phyloP scores from a whole-genome alignment of 2,888 invertebrate species.

The Tolmerus cingulatus region DNA sequence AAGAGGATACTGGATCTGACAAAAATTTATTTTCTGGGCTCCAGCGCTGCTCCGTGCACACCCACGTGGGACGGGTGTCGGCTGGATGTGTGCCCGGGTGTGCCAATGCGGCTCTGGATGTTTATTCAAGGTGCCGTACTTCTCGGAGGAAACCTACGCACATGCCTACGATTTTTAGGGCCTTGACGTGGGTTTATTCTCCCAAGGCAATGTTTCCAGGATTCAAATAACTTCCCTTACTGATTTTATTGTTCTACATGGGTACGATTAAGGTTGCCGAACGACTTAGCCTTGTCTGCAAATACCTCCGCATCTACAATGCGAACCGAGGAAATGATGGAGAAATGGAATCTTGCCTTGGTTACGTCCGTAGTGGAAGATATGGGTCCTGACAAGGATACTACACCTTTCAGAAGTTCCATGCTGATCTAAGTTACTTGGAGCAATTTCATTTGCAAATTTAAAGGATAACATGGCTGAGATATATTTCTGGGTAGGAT shows the following conservation, averaged over 20 bases:
- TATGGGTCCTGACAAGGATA: slow-evolving; percentile 46
- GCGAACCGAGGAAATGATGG: background rate
- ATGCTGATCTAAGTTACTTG: slow-evolving; percentile 42
- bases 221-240: slow-evolving; percentile 22
- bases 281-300: slow-evolving; percentile 14
- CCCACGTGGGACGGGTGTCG: background rate
- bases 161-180: slow-evolving; percentile 4
- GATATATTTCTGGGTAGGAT: background rate
- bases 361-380: slow-evolving; percentile 16
- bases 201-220: slow-evolving; percentile 34
- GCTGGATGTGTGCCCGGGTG: background rate
- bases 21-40: slow-evolving; percentile 16
- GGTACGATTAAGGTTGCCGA: slow-evolving; percentile 3
- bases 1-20: slow-evolving; percentile 13
- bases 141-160: slow-evolving; percentile 7
- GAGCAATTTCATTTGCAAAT: slow-evolving; percentile 30
- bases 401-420: slow-evolving; percentile 42
- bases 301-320: background rate
- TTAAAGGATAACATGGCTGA: background rate
- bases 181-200: slow-evolving; percentile 24
- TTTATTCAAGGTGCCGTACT: background rate
- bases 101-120: background rate
- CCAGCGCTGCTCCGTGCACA: background rate
- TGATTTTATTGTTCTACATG: slow-evolving; percentile 37
- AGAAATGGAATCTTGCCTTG: slow-evolving; percentile 8